Percentiles rank a stretch among this genome's conserved stretches.
phyloP scores from a whole-genome alignment of 2,113 vertebrate species.

The Nyctibius bracteatus region DNA sequence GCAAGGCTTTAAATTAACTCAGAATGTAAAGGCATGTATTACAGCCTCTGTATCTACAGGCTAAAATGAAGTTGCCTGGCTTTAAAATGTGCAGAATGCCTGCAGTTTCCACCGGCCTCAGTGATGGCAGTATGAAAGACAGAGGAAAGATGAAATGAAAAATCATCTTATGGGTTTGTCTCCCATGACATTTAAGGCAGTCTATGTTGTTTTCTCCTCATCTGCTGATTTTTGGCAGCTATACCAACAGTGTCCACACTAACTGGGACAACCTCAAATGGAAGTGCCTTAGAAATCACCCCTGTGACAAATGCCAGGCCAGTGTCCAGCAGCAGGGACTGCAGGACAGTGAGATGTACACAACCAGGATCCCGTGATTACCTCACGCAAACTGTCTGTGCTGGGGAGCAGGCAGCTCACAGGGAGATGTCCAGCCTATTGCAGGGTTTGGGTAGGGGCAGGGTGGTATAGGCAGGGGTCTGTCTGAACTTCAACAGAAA shows the following conservation, averaged over 20 bases:
- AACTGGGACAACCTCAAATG: neutral
- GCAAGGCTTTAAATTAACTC: neutral
- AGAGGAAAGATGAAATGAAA: neutral
- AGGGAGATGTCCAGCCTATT: accelerated
- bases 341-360: neutral
- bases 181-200: neutral
- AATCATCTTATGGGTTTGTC: neutral
- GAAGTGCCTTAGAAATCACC: neutral
- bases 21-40: neutral
- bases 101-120: neutral
- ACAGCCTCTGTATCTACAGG: neutral
- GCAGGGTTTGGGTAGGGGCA: neutral
- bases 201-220: neutral
- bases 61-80: neutral
- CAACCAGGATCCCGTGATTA: accelerated
- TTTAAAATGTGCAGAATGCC: neutral
- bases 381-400: neutral
- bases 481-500: neutral
- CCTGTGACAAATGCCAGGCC: neutral
- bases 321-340: neutral
- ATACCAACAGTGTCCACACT: neutral
- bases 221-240: neutral
- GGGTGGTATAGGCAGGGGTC: neutral
- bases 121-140: neutral
- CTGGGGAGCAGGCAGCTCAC: neutral